These are phyloP conservation scores for Tupiocoris notatus DNA, from an alignment of 2,888 invertebrate species.

Conservation along the genomic window DNA sequence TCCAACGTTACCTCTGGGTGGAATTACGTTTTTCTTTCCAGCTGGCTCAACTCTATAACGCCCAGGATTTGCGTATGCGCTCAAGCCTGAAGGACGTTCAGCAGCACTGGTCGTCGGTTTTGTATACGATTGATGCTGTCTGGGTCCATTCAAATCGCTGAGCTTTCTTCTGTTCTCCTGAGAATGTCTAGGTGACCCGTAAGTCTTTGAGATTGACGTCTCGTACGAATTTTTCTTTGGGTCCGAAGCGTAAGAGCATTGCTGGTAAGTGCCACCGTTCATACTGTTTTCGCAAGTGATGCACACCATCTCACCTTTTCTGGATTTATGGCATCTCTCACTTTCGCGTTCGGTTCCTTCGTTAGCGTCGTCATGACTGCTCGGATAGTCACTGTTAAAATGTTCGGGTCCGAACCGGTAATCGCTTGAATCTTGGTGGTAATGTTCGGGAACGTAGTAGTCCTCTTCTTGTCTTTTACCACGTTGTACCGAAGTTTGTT, in stretches of 20 bases:
- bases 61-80: not conserved
- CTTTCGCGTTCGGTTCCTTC: slow-evolving; percentile 39
- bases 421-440: slow-evolving; percentile 38
- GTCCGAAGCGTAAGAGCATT: slow-evolving; percentile 73
- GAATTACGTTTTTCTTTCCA: not conserved
- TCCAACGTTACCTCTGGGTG: not conserved
- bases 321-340: slow-evolving; percentile 41
- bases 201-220: slow-evolving; percentile 51
- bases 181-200: slow-evolving; percentile 45
- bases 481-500: slow-evolving; percentile 9
- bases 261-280: slow-evolving; percentile 74
- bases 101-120: not conserved
- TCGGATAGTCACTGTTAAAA: slow-evolving; percentile 50
- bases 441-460: slow-evolving; percentile 36
- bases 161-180: slow-evolving; percentile 26
- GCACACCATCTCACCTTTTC: slow-evolving; percentile 55
- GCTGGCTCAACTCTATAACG: not conserved
- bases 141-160: not conserved
- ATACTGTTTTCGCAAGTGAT: slow-evolving; percentile 71
- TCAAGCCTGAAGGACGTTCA: not conserved
- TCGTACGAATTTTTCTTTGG: slow-evolving; percentile 65
- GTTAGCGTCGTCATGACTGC: slow-evolving; percentile 34
- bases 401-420: slow-evolving; percentile 54
- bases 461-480: slow-evolving; percentile 42
- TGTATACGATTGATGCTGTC: not conserved